A percentile compares a stretch with the other conserved stretches of the same genome.
Conservation (phyloP, 2,888 invertebrate genomes). For the Nesidiocoris tenuis region DNA sequence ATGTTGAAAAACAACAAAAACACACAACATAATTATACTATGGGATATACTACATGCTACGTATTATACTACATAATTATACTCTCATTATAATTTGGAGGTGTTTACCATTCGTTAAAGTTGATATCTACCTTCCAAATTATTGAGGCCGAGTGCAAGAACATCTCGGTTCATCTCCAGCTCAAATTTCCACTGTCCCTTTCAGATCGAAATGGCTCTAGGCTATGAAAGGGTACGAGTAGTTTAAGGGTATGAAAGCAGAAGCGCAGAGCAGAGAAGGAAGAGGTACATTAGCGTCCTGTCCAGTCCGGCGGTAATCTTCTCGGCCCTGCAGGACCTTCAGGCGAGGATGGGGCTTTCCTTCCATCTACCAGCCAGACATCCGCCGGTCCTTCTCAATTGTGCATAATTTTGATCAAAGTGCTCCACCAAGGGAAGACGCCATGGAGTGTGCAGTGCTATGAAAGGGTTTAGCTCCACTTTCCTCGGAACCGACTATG, state of each 20-base stretch:
- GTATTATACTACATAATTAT: too few species aligned
- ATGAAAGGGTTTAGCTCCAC: background rate
- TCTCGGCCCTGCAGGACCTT: background rate
- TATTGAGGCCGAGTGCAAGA: background rate
- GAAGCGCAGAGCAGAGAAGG: too few species aligned
- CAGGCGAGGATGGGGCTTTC: background rate
- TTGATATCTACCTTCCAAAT: too few species aligned
- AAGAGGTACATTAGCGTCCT: background rate
- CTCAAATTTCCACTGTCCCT: background rate
- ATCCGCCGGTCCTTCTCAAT: slow-evolving; percentile 8
- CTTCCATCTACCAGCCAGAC: background rate
- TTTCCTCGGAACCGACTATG: background rate
- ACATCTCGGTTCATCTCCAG: background rate
- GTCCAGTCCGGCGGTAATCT: background rate
- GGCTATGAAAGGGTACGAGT: background rate
- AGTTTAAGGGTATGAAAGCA: too few species aligned
- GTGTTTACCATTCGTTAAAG: too few species aligned
- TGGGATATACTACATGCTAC: too few species aligned
- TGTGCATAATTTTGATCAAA: slow-evolving; percentile 41
- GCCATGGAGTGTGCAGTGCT: background rate
- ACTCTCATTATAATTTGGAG: too few species aligned
- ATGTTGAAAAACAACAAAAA: too few species aligned
- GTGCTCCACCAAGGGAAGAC: slow-evolving; percentile 10
- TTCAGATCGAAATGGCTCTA: background rate
- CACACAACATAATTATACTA: too few species aligned